These are phyloP conservation scores for Centropus bengalensis DNA, from an alignment of 2,113 vertebrate species.

Conservation along the genomic window DNA sequence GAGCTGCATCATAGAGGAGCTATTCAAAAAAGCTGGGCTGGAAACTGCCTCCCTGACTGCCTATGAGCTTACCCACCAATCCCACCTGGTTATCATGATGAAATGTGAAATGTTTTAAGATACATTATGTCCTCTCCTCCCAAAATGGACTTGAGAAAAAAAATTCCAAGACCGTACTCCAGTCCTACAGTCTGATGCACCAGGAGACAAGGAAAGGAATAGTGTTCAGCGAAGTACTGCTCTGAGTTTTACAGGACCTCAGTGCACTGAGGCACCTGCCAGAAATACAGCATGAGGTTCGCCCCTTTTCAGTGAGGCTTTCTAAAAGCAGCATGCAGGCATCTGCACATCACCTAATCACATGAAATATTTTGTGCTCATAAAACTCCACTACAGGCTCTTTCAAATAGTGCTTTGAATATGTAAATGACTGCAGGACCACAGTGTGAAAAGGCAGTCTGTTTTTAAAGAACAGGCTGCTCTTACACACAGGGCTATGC, in stretches of 20 bases:
- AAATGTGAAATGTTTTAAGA: neutral
- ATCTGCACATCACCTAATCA: neutral
- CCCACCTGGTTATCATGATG: neutral
- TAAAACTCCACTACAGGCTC: neutral
- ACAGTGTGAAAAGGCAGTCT: neutral
- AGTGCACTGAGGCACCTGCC: neutral
- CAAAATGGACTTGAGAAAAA: neutral
- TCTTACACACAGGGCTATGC: neutral
- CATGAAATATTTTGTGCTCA: neutral
- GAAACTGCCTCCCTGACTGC: neutral
- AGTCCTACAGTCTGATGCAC: neutral
- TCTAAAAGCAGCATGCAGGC: neutral
- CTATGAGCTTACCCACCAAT: neutral
- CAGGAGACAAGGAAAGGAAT: neutral
- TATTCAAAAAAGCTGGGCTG: neutral
- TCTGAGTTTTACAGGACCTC: neutral
- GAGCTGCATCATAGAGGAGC: neutral
- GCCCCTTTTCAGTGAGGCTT: neutral
- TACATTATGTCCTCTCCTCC: neutral
- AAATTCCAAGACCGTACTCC: neutral
- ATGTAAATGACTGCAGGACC: neutral
- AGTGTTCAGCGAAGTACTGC: neutral
- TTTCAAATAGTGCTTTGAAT: neutral
- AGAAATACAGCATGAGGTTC: neutral
- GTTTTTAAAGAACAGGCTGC: neutral